Evolutionary conservation across 2,888 invertebrate species (phyloP), one percentile per base, ranked within the genome.

Genomic region (Eristalis intricaria): DNA sequence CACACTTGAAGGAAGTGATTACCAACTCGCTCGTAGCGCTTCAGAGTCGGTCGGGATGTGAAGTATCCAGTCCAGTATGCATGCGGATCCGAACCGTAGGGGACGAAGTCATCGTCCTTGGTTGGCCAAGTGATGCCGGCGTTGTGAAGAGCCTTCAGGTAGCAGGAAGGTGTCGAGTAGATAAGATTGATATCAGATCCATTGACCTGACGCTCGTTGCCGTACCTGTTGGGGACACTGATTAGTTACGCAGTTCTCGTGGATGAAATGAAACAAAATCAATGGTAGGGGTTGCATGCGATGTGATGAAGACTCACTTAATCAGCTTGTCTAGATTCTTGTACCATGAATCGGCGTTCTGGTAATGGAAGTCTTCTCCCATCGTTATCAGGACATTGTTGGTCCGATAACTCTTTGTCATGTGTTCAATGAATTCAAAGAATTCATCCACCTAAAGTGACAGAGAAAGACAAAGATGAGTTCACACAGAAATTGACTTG

Each of bases 51-150:
- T 26, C 97, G 94, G 0, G 97, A 97, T 0, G 97, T 96, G 91
- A 96, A 98, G 91, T 97, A 98, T 0, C 99, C 99, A 0, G 98
- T 98, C 99, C 99, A 99, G 91, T 96, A 99, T 0, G 97, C 94
- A 90, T 98, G 96, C 0, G 95, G 94, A 91, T 97, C 96, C 61
- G 96, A 96, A 0, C 98, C 97, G 93, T 97, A 98, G 0, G 98
- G 98, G 93, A 98, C 98, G 93, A 98, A 98, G 91, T 98, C 98
- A 90, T 98, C 97, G 0, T 94, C 93, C 92, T 98, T 98, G 0
- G 94, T 94, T 0, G 96, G 94, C 94, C 97, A 95, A 0, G 95
- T 94, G 10, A 95, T 93, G 10, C 96, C 95, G 0, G 95, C 94
- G 82, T 97, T 95, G 89, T 96, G 94, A 0, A 97, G 94, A 0